These are phyloP conservation scores for Musca vetustissima DNA, from an alignment of 1,140 invertebrate genomes.

Conservation along the genomic window DNA sequence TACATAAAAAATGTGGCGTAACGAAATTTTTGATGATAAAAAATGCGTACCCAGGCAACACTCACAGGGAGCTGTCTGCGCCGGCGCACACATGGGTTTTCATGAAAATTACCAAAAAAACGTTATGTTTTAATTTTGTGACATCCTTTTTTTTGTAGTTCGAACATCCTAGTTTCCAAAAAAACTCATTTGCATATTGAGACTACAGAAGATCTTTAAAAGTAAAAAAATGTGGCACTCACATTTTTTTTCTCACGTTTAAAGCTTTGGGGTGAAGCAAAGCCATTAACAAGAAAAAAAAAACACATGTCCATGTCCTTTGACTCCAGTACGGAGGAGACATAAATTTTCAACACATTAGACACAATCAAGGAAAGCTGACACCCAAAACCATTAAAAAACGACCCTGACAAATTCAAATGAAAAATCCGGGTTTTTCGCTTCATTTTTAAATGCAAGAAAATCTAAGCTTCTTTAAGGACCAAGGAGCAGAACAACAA, in stretches of 20 bases:
- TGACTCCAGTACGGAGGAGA: too few species aligned
- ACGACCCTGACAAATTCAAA: conserved; percentile 7
- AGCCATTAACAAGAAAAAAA: neutral
- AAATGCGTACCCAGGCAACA: conserved; percentile 34
- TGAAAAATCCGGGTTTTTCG: conserved; percentile 52
- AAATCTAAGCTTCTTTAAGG: conserved; percentile 23
- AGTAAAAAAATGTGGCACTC: too few species aligned
- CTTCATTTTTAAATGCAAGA: conserved; percentile 52
- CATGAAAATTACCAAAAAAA: neutral
- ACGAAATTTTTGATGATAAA: conserved; percentile 26
- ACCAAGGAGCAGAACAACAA: too few species aligned
- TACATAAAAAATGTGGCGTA: conserved; percentile 33
- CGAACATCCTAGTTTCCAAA: neutral
- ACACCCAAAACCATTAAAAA: neutral
- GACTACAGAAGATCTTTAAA: neutral
- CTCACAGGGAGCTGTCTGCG: neutral
- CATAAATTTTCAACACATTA: neutral
- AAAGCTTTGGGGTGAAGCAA: conserved; percentile 3
- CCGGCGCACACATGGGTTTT: neutral
- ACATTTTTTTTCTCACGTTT: too few species aligned
- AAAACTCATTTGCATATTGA: conserved; percentile 6
- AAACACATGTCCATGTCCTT: neutral
- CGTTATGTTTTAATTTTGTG: too few species aligned
- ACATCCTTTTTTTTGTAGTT: neutral
- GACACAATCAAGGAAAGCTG: neutral